A percentile compares a stretch with the other conserved stretches of the same genome.
These are phyloP conservation scores for Neria commutata DNA, from an alignment of 2,888 invertebrate species.

Conservation along the genomic window DNA sequence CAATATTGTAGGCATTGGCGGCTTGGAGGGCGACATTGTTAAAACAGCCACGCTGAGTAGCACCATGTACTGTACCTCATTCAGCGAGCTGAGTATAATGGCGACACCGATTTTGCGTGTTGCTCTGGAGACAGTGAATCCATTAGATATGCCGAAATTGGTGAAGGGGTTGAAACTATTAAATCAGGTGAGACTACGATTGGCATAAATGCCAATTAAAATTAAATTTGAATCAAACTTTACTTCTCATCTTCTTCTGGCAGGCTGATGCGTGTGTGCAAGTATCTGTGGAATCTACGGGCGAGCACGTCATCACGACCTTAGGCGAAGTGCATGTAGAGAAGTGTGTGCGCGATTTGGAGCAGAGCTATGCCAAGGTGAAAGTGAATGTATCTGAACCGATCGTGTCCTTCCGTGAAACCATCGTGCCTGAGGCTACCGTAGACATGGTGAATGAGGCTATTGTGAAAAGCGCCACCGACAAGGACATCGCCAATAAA, in stretches of 20 bases:
- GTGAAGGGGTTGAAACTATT: slow-evolving; percentile 81
- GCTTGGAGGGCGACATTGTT: slow-evolving; percentile 80
- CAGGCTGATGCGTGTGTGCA: slow-evolving; percentile 87
- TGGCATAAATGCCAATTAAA: background rate
- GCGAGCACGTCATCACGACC: slow-evolving; percentile 93
- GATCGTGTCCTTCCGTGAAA: slow-evolving; percentile 96
- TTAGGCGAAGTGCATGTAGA: slow-evolving; percentile 97
- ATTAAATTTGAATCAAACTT: background rate
- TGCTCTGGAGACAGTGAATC: slow-evolving; percentile 86
- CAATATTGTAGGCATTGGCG: slow-evolving; percentile 88
- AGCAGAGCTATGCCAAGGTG: slow-evolving; percentile 79
- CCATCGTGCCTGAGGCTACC: slow-evolving; percentile 80
- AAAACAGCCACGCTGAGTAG: slow-evolving; percentile 90
- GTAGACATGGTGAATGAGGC: slow-evolving; percentile 86
- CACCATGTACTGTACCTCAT: slow-evolving; percentile 82
- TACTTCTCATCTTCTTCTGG: background rate
- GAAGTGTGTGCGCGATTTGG: slow-evolving; percentile 92
- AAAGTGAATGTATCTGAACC: slow-evolving; percentile 92
- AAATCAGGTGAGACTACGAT: slow-evolving; percentile 72
- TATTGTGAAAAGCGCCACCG: slow-evolving; percentile 68
- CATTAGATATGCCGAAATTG: slow-evolving; percentile 76
- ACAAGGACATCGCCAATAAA: slow-evolving; percentile 64
- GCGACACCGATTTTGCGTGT: slow-evolving; percentile 91
- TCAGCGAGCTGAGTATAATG: slow-evolving; percentile 78
- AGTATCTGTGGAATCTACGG: slow-evolving; percentile 88